Evolutionary conservation across 2,113 vertebrate genomes (phyloP).

Genomic region (Octodon degus): DNA sequence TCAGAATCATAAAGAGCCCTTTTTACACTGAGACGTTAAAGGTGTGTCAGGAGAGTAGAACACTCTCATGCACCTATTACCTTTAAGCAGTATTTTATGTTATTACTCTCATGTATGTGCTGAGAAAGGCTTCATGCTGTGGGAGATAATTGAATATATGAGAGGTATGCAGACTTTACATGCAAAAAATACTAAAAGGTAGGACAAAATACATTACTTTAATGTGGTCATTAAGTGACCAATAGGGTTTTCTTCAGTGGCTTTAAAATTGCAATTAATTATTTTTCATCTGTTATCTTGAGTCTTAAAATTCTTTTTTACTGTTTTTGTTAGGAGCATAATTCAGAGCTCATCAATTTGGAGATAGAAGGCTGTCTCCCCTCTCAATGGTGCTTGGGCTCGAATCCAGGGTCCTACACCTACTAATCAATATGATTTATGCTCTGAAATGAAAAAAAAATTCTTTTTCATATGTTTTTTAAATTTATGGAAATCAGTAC

Average conservation of each 20-base stretch:
- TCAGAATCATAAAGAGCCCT: slow-evolving; percentile 27
- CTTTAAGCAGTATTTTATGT: slow-evolving; percentile 50
- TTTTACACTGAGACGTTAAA: slow-evolving; percentile 56
- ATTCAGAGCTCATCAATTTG: slow-evolving; percentile 32
- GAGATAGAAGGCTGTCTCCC: background rate
- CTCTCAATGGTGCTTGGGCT: background rate
- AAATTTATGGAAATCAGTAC: no score
- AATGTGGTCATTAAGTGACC: slow-evolving; percentile 37
- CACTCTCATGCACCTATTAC: slow-evolving; percentile 34
- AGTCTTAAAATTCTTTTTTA: background rate
- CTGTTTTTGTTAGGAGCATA: background rate
- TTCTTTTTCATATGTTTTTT: background rate
- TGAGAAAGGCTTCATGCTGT: slow-evolving; percentile 55
- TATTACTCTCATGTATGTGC: slow-evolving; percentile 31
- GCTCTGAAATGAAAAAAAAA: background rate
- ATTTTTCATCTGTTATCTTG: slow-evolving; percentile 26
- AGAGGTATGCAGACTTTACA: slow-evolving; percentile 41
- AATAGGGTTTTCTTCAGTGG: background rate
- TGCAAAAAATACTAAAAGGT: slow-evolving; percentile 61
- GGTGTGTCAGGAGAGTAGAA: background rate
- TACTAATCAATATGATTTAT: background rate
- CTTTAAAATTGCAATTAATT: slow-evolving; percentile 31
- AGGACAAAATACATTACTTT: slow-evolving; percentile 34
- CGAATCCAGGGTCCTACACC: background rate
- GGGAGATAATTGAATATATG: slow-evolving; percentile 59